Percentiles rank a stretch among this genome's conserved stretches.
Evolutionary conservation across 1,140 invertebrate species (phyloP).

Genomic region (Lepidurus arcticus): DNA sequence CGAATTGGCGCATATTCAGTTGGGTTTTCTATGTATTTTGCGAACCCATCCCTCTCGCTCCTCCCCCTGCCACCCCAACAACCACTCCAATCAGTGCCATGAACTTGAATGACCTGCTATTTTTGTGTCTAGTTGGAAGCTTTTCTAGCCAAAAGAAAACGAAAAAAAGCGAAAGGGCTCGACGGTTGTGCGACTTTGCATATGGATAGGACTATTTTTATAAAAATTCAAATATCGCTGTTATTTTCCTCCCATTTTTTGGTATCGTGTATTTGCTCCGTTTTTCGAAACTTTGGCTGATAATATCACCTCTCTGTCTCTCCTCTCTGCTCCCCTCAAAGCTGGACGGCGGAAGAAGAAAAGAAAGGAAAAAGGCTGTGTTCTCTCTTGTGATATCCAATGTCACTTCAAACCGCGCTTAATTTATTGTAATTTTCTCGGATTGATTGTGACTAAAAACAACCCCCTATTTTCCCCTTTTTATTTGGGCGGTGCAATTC

Average conservation of each 20-base stretch:
- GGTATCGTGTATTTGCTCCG: background rate
- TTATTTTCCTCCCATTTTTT: background rate
- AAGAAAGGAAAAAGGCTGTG: background rate
- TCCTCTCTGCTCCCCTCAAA: background rate
- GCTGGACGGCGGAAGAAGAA: background rate
- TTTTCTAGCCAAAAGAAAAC: background rate
- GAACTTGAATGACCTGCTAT: constrained; percentile 8
- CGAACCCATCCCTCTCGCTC: background rate
- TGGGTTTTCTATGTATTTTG: background rate
- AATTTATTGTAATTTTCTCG: constrained; percentile 22
- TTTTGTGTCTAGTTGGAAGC: background rate
- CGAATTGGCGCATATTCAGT: background rate
- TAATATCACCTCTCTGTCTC: background rate
- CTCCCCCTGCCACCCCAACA: background rate
- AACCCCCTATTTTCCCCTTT: background rate
- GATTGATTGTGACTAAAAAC: constrained; percentile 22
- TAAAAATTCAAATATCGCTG: background rate
- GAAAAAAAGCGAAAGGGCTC: background rate
- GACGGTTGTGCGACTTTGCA: constrained; percentile 4
- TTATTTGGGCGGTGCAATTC: background rate
- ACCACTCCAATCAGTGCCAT: background rate
- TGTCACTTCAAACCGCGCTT: constrained; percentile 18
- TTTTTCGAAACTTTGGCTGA: background rate
- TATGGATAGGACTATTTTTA: constrained; percentile 22
- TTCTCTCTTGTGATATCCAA: constrained; percentile 22